A percentile compares a stretch with the other conserved stretches of the same genome.
These are phyloP conservation scores for Podiceps cristatus DNA, from an alignment of 2,113 vertebrate species.

Conservation along the genomic window DNA sequence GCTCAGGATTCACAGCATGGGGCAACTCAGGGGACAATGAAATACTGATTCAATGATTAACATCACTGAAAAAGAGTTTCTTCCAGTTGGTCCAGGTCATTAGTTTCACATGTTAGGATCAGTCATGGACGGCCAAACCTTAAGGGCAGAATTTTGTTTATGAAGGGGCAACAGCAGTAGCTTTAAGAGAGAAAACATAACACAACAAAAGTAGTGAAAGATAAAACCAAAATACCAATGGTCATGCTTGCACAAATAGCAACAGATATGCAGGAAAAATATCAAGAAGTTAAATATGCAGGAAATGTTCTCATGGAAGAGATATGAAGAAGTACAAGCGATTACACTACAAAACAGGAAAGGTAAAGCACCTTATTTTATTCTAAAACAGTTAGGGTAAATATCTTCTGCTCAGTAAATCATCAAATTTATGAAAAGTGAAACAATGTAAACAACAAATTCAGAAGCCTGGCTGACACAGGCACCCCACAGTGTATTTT, in stretches of 20 bases:
- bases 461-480: background rate
- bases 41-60: background rate
- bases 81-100: background rate
- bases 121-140: background rate
- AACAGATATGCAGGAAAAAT: background rate
- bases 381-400: background rate
- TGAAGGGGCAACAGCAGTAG: background rate
- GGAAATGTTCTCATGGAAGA: background rate
- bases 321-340: background rate
- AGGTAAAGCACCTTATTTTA: background rate
- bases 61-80: background rate
- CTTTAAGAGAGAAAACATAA: background rate
- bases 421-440: background rate
- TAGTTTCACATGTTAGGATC: background rate
- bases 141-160: background rate
- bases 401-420: background rate
- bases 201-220: background rate
- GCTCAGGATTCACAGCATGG: background rate
- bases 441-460: background rate
- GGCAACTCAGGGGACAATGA: background rate
- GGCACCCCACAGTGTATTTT: rapidly evolving
- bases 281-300: background rate
- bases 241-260: background rate
- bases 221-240: background rate
- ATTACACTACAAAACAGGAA: background rate